Percentiles rank a stretch among this genome's conserved stretches.
phyloP scores from a whole-genome alignment of 2,113 vertebrate genomes.

The Bombycilla garrulus region DNA sequence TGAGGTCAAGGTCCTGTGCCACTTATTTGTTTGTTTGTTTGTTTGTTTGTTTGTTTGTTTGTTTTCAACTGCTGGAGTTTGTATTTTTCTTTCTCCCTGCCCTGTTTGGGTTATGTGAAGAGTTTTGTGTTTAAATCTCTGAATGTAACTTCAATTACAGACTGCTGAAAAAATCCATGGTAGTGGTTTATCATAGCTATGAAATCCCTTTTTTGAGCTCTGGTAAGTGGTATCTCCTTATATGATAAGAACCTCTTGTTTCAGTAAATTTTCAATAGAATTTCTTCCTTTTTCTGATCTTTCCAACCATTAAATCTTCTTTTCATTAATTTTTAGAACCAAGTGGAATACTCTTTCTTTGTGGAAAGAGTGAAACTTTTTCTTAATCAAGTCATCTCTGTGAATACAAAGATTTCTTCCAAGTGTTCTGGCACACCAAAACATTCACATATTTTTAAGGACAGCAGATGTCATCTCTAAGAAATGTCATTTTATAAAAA shows the following conservation, averaged over 20 bases:
- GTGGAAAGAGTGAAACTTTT: neutral
- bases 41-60: neutral
- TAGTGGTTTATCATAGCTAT: neutral
- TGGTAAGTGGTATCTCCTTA: neutral
- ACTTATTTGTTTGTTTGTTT: neutral
- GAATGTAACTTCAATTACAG: neutral
- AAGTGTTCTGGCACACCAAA: neutral
- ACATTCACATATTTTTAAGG: neutral
- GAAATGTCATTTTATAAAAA: neutral
- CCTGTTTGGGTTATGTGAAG: neutral
- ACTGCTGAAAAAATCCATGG: neutral
- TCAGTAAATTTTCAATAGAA: neutral
- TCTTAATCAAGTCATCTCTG: neutral
- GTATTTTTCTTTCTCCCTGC: neutral
- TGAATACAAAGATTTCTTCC: neutral
- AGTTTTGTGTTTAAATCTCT: neutral
- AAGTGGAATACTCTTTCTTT: neutral
- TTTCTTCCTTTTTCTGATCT: neutral
- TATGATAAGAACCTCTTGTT: neutral
- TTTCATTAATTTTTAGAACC: neutral
- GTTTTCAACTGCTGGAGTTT: neutral
- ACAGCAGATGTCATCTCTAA: neutral
- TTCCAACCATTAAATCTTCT: neutral
- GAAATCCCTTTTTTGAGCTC: neutral
- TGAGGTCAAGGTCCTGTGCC: neutral